phyloP scores from a whole-genome alignment of 2,113 vertebrate genomes.

The Albula goreensis region DNA sequence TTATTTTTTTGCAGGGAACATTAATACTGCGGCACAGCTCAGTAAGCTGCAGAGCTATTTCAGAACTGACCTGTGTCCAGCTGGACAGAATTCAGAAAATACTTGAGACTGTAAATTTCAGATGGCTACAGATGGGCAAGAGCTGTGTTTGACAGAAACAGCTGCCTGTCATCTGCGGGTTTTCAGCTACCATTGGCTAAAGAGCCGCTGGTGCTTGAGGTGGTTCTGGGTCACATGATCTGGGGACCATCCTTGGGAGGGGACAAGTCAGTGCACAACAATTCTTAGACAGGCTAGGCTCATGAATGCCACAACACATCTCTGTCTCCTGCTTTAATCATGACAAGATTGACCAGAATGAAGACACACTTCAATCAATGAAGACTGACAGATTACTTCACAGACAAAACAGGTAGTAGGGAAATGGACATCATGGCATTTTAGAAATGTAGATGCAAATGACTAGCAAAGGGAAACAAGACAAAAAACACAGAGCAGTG shows the following conservation, averaged over 20 bases:
- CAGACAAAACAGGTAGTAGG: no score
- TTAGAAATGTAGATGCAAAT: no score
- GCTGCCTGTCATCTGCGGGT: constrained; percentile 65
- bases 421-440: no score
- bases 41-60: background rate
- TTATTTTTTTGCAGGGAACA: background rate
- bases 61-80: background rate
- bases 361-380: no score
- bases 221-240: constrained; percentile 85
- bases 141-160: background rate
- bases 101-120: background rate
- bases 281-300: no score
- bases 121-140: background rate
- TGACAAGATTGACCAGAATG: no score
- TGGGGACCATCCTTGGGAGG: constrained; percentile 46
- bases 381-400: no score
- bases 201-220: constrained; percentile 83
- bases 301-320: no score
- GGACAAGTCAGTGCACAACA: background rate
- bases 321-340: no score
- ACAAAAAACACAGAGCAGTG: no score
- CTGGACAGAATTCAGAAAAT: background rate
- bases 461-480: no score
- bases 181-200: constrained; percentile 72
- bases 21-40: background rate